Evolutionary conservation across 2,888 invertebrate species (phyloP).

Genomic region (Meloe dianella): DNA sequence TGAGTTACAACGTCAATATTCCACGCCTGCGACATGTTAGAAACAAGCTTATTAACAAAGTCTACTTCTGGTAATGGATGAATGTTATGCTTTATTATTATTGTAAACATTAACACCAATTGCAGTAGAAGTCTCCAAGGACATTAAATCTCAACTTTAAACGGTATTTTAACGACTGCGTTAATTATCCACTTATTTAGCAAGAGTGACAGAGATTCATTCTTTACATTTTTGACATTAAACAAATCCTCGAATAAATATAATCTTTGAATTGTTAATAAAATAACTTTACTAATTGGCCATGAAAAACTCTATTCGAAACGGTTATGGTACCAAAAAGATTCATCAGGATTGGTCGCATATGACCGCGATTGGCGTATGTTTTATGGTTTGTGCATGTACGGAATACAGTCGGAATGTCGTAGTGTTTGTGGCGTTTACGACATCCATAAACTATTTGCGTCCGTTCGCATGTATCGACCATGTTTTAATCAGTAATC

Average conservation of each 20-base stretch:
- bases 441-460: slow-evolving; percentile 55
- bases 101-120: slow-evolving; percentile 31
- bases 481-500: slow-evolving; percentile 57
- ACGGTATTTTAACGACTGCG: neutral
- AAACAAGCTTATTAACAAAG: slow-evolving; percentile 27
- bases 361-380: slow-evolving; percentile 27
- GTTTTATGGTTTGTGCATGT: slow-evolving; percentile 37
- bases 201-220: neutral
- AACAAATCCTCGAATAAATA: neutral
- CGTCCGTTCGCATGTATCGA: slow-evolving; percentile 53
- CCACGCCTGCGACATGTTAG: slow-evolving; percentile 28
- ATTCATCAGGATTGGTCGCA: slow-evolving; percentile 18
- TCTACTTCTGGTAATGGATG: neutral
- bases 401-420: slow-evolving; percentile 48
- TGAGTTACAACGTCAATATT: slow-evolving; percentile 55
- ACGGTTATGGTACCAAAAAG: slow-evolving; percentile 28
- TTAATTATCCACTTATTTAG: neutral
- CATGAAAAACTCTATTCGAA: slow-evolving; percentile 13
- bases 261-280: slow-evolving; percentile 5
- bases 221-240: neutral
- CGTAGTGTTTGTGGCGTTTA: slow-evolving; percentile 57
- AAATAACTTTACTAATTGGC: neutral
- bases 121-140: neutral
- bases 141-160: neutral
- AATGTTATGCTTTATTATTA: slow-evolving; percentile 15